phyloP scores from a whole-genome alignment of 2,888 invertebrate species.

The Macaria notata region DNA sequence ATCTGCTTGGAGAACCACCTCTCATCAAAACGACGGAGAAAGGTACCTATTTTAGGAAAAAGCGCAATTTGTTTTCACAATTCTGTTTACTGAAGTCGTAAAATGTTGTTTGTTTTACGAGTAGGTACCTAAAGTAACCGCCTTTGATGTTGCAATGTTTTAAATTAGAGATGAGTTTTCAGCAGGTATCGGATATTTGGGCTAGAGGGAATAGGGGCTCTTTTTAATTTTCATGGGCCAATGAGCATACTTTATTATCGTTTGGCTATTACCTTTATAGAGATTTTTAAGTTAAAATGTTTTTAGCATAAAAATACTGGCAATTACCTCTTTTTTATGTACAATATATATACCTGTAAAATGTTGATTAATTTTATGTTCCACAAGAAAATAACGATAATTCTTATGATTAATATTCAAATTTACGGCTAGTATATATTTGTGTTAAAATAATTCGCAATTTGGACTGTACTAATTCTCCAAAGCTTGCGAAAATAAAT shows the following conservation, averaged over 20 bases:
- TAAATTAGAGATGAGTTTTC: constrained; percentile 33
- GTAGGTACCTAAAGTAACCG: constrained; percentile 29
- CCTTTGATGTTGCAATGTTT: constrained; percentile 33
- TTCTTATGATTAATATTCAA: not conserved
- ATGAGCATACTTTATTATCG: constrained; percentile 3
- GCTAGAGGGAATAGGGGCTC: not conserved
- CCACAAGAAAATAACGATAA: too few species aligned
- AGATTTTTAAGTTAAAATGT: too few species aligned
- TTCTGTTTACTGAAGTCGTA: constrained; percentile 33
- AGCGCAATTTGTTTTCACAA: constrained; percentile 32
- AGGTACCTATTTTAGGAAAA: constrained; percentile 24
- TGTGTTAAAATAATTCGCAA: not conserved
- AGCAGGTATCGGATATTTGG: constrained; percentile 21
- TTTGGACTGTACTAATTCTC: not conserved
- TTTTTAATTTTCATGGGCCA: constrained; percentile 9
- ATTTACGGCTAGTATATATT: not conserved
- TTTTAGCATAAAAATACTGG: too few species aligned
- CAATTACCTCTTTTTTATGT: too few species aligned
- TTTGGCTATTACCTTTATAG: too few species aligned
- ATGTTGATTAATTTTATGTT: too few species aligned
- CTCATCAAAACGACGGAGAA: constrained; percentile 24
- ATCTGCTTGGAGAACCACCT: constrained; percentile 17
- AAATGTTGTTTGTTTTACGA: constrained; percentile 34
- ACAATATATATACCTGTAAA: too few species aligned
- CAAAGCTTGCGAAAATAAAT: too few species aligned